Percentiles rank a stretch among this genome's conserved stretches.
phyloP scores from a whole-genome alignment of 2,113 vertebrate genomes.

The Pungitius pungitius region DNA sequence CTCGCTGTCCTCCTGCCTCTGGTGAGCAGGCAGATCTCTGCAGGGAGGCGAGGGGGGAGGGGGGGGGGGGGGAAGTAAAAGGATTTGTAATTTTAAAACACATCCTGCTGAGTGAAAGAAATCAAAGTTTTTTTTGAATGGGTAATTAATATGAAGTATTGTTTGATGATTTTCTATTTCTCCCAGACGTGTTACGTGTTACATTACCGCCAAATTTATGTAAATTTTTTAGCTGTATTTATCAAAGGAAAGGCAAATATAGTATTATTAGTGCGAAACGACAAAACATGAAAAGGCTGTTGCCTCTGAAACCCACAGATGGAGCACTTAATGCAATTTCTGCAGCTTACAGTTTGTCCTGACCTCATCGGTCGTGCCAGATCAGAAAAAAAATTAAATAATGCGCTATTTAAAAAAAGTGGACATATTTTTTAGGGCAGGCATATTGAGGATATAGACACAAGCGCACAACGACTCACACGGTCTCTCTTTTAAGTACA shows the following conservation, averaged over 20 bases:
- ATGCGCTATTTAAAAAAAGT: slow-evolving; percentile 63
- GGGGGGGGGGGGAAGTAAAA: background rate
- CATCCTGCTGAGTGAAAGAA: slow-evolving; percentile 12
- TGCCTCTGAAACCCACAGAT: slow-evolving; percentile 71
- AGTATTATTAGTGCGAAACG: slow-evolving; percentile 50
- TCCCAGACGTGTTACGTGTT: slow-evolving; percentile 6
- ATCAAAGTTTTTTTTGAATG: too few relatives aligned
- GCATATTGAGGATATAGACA: slow-evolving; percentile 56
- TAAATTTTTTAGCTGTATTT: slow-evolving; percentile 34
- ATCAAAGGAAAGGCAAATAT: slow-evolving; percentile 45
- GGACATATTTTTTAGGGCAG: slow-evolving; percentile 60
- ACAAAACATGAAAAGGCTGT: slow-evolving; percentile 55
- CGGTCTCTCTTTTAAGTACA: slow-evolving; percentile 4
- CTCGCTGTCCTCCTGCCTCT: slow-evolving; percentile 94
- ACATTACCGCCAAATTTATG: background rate
- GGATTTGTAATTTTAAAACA: slow-evolving; percentile 17
- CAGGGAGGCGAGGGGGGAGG: slow-evolving; percentile 7
- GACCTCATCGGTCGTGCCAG: slow-evolving; percentile 72
- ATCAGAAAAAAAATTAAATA: slow-evolving; percentile 74
- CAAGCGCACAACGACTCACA: slow-evolving; percentile 19
- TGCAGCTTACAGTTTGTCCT: slow-evolving; percentile 77
- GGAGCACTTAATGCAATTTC: slow-evolving; percentile 78
- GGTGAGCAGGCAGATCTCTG: slow-evolving; percentile 97
- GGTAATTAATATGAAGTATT: slow-evolving; percentile 3
- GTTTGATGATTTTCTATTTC: slow-evolving; percentile 11